Evolutionary conservation across 2,797 vertebrate species (phyloP).

Genomic region (Paedocypris micromegethes): DNA sequence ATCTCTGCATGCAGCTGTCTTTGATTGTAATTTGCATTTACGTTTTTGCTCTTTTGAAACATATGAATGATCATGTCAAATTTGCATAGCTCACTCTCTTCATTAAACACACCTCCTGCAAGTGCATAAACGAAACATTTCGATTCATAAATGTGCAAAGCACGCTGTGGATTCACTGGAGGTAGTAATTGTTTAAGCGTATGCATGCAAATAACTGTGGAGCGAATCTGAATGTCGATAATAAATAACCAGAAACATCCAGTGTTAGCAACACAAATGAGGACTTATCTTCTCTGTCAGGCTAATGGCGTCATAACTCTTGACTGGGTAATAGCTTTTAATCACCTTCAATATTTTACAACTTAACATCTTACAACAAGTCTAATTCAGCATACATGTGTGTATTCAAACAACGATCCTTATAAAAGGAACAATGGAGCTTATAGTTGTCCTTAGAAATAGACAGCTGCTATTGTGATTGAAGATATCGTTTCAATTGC

Average conservation of each 20-base stretch:
- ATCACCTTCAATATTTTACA: constrained; percentile 73
- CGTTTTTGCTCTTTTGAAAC: too few species aligned
- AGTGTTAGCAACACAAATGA: constrained; percentile 36
- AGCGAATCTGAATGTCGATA: constrained; percentile 3
- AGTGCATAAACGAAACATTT: not conserved
- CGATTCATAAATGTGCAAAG: not conserved
- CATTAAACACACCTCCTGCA: too few species aligned
- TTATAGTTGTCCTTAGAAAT: constrained; percentile 73
- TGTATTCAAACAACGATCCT: constrained; percentile 69
- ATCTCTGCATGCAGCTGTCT: too few species aligned
- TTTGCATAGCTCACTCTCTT: too few species aligned
- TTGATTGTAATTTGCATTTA: too few species aligned
- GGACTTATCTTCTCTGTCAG: constrained; percentile 35
- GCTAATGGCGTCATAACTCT: constrained; percentile 47
- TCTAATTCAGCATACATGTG: constrained; percentile 68
- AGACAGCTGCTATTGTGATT: constrained; percentile 71
- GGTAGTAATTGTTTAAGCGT: not conserved
- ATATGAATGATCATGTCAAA: too few species aligned
- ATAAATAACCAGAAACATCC: constrained; percentile 18
- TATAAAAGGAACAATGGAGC: constrained; percentile 72
- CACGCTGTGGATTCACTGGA: not conserved
- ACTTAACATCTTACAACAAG: constrained; percentile 69
- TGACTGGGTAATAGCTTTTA: constrained; percentile 61
- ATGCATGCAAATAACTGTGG: constrained; percentile 1
- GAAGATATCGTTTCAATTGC: constrained; percentile 72